Percentiles rank a stretch among this genome's conserved stretches.
Evolutionary conservation across 2,888 invertebrate species (phyloP).

Genomic region (Philonicus albiceps): DNA sequence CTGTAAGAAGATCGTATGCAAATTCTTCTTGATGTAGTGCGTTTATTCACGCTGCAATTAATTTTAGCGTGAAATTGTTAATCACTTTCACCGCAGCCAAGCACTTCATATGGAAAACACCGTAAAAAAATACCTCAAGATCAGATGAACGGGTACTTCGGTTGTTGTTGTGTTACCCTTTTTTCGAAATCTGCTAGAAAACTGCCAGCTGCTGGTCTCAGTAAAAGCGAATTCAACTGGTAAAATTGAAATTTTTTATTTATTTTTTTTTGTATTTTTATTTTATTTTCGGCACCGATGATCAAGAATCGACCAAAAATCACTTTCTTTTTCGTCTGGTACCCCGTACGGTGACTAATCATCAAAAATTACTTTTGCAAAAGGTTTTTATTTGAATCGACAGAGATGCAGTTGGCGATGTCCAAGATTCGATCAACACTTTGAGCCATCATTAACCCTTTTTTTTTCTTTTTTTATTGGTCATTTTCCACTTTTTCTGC

Average conservation of each 20-base stretch:
- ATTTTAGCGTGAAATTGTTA: background rate
- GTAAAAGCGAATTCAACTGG: background rate
- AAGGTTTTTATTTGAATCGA: background rate
- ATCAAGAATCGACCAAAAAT: background rate
- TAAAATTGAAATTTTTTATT: background rate
- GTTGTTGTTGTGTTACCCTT: background rate
- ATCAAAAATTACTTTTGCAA: background rate
- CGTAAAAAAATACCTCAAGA: background rate
- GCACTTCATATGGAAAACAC: background rate
- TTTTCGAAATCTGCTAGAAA: background rate
- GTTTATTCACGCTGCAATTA: background rate
- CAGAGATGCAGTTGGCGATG: background rate
- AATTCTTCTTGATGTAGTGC: background rate
- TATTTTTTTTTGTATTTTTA: background rate
- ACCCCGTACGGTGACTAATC: background rate
- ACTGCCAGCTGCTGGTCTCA: background rate
- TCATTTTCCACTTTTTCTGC: background rate
- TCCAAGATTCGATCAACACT: background rate
- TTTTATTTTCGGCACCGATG: background rate
- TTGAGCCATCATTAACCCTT: background rate
- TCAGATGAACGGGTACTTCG: background rate
- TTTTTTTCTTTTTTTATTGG: background rate
- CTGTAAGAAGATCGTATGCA: background rate
- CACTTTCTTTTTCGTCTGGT: slow-evolving; percentile 3
- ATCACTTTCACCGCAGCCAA: background rate